These are phyloP conservation scores for Oscarella lobularis DNA, from an alignment of 37 sponge, comb jelly and placozoan genomes.

Conservation along the genomic window DNA sequence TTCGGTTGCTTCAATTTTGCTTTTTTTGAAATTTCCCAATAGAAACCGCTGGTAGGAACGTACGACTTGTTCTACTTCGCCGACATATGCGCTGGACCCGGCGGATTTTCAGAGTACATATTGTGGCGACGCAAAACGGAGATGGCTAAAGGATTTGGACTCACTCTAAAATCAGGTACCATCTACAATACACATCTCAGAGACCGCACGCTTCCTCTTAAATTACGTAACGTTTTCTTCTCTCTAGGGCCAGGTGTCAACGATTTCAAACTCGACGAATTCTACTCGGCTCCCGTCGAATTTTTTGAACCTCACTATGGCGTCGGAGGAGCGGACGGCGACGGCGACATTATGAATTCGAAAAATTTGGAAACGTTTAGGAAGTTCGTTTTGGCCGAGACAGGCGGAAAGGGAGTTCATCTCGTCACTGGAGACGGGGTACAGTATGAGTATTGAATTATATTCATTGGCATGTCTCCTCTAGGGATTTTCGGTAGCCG, in stretches of 20 bases:
- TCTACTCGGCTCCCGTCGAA: slow-evolving; percentile 73
- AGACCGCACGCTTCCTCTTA: too few species aligned
- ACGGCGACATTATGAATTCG: slow-evolving; percentile 84
- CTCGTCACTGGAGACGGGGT: slow-evolving; percentile 98
- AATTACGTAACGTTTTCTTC: too few species aligned
- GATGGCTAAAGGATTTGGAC: slow-evolving; percentile 96
- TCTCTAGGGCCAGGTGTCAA: slow-evolving; percentile 5
- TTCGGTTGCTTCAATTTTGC: background rate
- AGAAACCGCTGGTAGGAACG: slow-evolving; percentile 14
- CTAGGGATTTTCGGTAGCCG: slow-evolving; percentile 78
- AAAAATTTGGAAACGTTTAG: slow-evolving; percentile 65
- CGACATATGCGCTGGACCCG: slow-evolving; percentile 99
- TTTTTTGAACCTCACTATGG: slow-evolving; percentile 93
- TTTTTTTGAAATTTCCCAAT: background rate
- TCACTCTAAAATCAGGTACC: slow-evolving; percentile 74
- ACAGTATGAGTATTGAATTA: background rate
- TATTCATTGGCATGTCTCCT: background rate
- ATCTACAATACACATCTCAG: too few species aligned
- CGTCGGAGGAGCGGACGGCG: slow-evolving; percentile 26
- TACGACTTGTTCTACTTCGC: slow-evolving; percentile 79
- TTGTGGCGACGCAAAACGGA: slow-evolving; percentile 70
- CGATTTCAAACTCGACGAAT: slow-evolving; percentile 90
- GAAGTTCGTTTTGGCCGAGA: slow-evolving; percentile 68
- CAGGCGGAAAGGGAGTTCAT: slow-evolving; percentile 67
- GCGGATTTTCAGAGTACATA: slow-evolving; percentile 98